Evolutionary conservation across 2,888 invertebrate genomes (phyloP).

Genomic region (Lepidocyrtinus sp.): DNA sequence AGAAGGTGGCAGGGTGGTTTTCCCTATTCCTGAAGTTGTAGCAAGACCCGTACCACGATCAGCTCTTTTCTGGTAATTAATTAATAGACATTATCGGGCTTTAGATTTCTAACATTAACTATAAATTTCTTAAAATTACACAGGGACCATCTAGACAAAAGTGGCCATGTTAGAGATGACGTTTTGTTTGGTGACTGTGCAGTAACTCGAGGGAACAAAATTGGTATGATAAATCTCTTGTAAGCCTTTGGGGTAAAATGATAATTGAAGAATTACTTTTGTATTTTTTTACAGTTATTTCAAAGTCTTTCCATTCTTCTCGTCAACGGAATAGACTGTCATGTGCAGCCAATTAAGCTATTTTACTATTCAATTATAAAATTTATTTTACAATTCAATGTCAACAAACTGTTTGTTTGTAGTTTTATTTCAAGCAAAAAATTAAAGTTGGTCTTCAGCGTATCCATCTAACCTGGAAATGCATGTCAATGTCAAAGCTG

Average conservation of each 20-base stretch:
- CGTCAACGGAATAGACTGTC: neutral
- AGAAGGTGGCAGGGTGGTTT: slow-evolving; percentile 2
- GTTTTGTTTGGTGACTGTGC: neutral
- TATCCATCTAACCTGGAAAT: too few species aligned
- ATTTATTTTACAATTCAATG: too few species aligned
- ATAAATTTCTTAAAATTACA: neutral
- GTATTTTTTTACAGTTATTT: neutral
- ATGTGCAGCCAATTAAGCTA: neutral
- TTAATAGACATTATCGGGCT: neutral
- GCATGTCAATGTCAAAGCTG: too few species aligned
- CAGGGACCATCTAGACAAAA: neutral
- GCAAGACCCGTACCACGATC: slow-evolving; percentile 4
- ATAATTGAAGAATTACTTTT: neutral
- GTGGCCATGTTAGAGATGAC: neutral
- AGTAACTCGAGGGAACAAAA: slow-evolving; percentile 10
- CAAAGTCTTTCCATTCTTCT: neutral
- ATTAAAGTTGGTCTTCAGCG: too few species aligned
- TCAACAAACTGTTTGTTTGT: too few species aligned
- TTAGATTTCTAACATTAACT: neutral
- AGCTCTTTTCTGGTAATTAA: neutral
- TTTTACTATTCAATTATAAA: too few species aligned
- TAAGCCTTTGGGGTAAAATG: too few species aligned
- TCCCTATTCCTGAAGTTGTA: neutral
- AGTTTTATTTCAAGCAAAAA: too few species aligned
- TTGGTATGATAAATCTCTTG: neutral